Evolutionary conservation across 2,113 vertebrate species (phyloP), one percentile per base, ranked within the genome.

Genomic region (Platichthys flesus): DNA sequence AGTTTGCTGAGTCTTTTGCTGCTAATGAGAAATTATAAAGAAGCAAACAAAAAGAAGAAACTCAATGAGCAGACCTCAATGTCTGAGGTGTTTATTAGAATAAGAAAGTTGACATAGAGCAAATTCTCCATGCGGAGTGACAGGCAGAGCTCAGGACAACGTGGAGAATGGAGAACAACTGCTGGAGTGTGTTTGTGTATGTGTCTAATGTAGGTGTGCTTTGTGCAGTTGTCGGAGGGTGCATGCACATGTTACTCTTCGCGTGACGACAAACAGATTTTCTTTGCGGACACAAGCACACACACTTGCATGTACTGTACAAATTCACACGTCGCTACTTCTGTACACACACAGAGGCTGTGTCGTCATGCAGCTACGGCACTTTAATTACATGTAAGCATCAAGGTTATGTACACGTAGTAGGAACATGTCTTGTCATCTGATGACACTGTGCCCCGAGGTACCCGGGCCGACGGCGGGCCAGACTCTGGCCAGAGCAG

Each of bases 21-120:
- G 31, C 16, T 40, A 40, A 14, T 2, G 20, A 1, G 2, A 61
- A 18, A 31, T 31, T 0, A 10, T 40, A 45, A 31, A 16, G 28
- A 52, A 40, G 37, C 20, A 59, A 47, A 67, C 23, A 54, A 7
- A 6, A 7, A 21, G 20, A 21, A 23, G 2, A 47, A 52, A 4
- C 24, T 77, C 35, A 86, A 58, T 71, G 37, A 81, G 16, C n/a
- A 82, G 69, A 82, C 15, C 66, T 87, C 54, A 82, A 84, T 86
- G 87, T 93, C 83, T 78, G 89, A 90, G 86, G 85, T 88, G 81
- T 94, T 94, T 94, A 94, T 95, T 93, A 91, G 90, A 92, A 93
- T 93, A 94, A 93, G 93, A 94, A 95, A 94, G 84, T 89, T 88
- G 86, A 93, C 91, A 95, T 68, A 93, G 90, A 93, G 91, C 81